Conservation (phyloP, 2,888 invertebrate genomes). For the Phortica okadai region DNA sequence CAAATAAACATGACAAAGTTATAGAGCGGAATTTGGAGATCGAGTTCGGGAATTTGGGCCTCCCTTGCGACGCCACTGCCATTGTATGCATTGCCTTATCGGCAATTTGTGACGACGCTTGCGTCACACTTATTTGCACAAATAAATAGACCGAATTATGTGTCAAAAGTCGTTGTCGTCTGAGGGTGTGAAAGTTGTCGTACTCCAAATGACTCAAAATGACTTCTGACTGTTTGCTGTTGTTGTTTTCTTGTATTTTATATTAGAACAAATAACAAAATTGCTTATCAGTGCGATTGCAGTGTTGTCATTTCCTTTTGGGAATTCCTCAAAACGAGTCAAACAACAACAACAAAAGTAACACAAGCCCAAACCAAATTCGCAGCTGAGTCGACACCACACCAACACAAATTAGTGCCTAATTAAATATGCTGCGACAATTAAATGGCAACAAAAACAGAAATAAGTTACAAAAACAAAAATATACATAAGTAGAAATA, state of each 20-base stretch:
- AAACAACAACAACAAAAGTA: not conserved
- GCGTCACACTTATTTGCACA: slow-evolving; percentile 12
- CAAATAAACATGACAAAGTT: too few species aligned
- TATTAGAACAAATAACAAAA: not conserved
- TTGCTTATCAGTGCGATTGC: not conserved
- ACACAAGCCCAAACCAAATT: not conserved
- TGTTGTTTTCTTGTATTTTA: not conserved
- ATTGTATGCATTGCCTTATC: too few species aligned
- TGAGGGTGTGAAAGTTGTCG: not conserved
- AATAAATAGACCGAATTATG: not conserved
- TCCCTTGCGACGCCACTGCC: too few species aligned
- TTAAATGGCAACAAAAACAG: slow-evolving; percentile 4
- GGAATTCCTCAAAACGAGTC: not conserved
- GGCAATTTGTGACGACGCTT: not conserved
- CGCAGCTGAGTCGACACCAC: not conserved
- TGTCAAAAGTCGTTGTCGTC: not conserved
- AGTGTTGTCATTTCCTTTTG: not conserved
- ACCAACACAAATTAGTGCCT: slow-evolving; percentile 10
- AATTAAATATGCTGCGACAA: slow-evolving; percentile 26
- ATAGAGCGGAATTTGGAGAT: too few species aligned
- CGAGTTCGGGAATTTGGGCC: too few species aligned
- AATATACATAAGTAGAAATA: not conserved
- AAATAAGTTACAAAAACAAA: slow-evolving; percentile 14
- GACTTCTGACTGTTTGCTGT: slow-evolving; percentile 10
- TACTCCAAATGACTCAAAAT: not conserved